Conservation (phyloP, 2,797 vertebrate genomes). For the Leucoraja ocellata region DNA sequence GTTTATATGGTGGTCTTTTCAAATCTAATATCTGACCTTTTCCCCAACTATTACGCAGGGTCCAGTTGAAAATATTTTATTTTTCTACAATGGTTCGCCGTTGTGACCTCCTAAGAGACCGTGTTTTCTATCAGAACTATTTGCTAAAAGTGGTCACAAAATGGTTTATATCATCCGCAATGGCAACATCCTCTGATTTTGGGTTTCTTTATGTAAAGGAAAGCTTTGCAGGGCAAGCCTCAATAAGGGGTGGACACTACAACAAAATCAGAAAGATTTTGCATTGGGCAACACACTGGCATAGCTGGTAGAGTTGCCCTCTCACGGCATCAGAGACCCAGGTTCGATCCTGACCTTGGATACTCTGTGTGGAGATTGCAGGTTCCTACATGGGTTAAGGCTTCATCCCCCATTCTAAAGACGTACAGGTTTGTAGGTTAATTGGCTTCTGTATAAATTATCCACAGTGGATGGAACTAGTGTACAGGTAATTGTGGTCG, state of each 20-base stretch:
- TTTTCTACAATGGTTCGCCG: background rate
- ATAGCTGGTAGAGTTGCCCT: no score
- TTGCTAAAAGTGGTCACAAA: background rate
- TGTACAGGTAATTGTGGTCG: no score
- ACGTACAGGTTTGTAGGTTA: no score
- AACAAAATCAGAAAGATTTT: background rate
- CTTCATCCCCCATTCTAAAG: no score
- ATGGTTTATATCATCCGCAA: background rate
- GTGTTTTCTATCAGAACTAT: background rate
- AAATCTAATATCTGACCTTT: background rate
- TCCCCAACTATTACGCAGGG: background rate
- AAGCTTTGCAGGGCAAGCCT: background rate
- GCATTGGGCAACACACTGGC: background rate
- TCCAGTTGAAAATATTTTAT: background rate
- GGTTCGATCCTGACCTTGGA: no score
- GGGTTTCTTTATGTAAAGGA: background rate
- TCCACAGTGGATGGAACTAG: no score
- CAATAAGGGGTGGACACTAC: background rate
- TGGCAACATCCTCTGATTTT: background rate
- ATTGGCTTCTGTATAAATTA: no score
- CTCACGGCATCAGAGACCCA: no score
- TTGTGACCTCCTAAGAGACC: background rate
- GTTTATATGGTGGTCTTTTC: background rate
- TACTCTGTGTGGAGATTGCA: no score
- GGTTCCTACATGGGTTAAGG: no score